Percentiles rank a stretch among this genome's conserved stretches.
Conservation (phyloP, 2,888 invertebrate genomes). For the Maniola hyperantus region DNA sequence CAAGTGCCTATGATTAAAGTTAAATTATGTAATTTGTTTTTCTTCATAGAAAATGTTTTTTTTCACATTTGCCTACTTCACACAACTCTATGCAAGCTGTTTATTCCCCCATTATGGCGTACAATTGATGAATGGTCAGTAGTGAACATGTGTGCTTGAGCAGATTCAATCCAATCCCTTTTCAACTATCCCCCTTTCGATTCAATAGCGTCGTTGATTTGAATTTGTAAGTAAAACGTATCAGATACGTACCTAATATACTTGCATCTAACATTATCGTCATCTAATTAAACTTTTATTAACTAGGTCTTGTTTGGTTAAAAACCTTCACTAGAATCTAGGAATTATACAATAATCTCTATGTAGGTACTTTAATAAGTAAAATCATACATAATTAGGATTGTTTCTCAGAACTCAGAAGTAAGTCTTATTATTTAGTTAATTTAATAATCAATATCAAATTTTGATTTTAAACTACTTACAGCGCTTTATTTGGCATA, state of each 20-base stretch:
- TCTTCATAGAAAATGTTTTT: background rate
- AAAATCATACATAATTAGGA: no score
- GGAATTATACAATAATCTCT: no score
- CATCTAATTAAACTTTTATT: background rate
- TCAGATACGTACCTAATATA: constrained; percentile 10
- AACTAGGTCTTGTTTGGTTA: background rate
- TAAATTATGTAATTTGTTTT: no score
- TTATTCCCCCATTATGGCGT: constrained; percentile 69
- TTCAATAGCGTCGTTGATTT: constrained; percentile 69
- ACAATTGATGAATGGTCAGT: constrained; percentile 76
- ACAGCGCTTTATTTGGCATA: background rate
- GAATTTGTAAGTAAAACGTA: constrained; percentile 68
- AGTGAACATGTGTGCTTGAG: constrained; percentile 53
- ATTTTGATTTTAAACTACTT: no score
- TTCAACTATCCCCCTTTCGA: constrained; percentile 50
- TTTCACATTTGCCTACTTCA: background rate
- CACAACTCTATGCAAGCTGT: constrained; percentile 41
- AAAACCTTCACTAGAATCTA: background rate
- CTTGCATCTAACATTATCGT: background rate
- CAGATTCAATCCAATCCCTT: constrained; percentile 40
- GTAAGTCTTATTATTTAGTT: no score
- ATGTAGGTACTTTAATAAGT: no score
- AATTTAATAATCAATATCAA: no score
- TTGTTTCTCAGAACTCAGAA: no score
- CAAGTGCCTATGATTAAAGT: no score